These are phyloP conservation scores for Lasiurus cinereus DNA, from an alignment of 2,113 vertebrate species.

Conservation along the genomic window DNA sequence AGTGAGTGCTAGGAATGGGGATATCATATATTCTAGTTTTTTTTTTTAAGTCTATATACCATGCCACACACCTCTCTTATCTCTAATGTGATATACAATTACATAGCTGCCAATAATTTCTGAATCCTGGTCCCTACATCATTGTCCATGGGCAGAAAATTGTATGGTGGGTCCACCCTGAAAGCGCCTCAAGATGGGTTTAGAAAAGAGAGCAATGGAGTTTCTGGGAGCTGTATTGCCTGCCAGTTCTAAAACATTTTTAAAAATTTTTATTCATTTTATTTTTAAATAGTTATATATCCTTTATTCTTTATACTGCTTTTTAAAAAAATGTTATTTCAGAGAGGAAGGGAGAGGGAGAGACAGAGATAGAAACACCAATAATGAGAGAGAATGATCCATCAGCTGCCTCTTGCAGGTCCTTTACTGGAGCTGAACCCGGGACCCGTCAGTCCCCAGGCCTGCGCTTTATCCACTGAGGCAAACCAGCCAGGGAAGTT, in stretches of 20 bases:
- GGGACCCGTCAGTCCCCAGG: no score
- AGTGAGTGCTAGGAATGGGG: not conserved
- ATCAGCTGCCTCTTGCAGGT: no score
- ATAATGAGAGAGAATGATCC: no score
- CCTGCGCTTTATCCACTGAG: no score
- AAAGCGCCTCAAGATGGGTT: not conserved
- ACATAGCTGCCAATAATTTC: not conserved
- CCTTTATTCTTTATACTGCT: no score
- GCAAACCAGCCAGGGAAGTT: not conserved
- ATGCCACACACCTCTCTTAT: not conserved
- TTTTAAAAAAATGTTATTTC: no score
- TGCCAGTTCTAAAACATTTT: constrained; percentile 18
- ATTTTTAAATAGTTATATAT: no score
- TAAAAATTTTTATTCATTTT: no score
- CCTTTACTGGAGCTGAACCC: no score
- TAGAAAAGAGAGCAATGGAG: not conserved
- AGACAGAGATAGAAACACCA: no score
- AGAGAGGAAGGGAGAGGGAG: no score
- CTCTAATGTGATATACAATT: not conserved
- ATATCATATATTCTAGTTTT: not conserved
- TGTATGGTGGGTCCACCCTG: not conserved
- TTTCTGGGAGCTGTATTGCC: not conserved
- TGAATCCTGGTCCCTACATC: not conserved
- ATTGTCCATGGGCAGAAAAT: not conserved
- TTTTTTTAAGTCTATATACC: not conserved